Conservation (phyloP, 1,140 invertebrate species). For the Galleria mellonella region DNA sequence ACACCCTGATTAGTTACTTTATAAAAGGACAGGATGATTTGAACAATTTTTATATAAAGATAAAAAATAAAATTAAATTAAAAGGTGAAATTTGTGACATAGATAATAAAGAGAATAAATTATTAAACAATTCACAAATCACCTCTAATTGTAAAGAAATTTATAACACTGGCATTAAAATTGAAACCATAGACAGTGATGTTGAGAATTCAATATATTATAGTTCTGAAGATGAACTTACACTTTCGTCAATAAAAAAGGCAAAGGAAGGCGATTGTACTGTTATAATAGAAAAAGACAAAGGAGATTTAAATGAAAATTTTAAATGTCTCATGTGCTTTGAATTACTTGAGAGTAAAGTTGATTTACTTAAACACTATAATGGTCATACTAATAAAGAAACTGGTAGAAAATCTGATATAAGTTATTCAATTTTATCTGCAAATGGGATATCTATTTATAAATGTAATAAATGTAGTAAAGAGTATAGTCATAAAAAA, state of each 20-base stretch:
- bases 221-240: slow-evolving; percentile 8
- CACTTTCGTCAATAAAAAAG: not conserved
- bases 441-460: slow-evolving; percentile 13
- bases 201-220: not conserved
- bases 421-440: slow-evolving; percentile 1
- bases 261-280: slow-evolving; percentile 2
- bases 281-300: slow-evolving; percentile 3
- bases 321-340: slow-evolving; percentile 41
- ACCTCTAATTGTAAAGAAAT: too few relatives aligned
- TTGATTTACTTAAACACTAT: slow-evolving; percentile 33
- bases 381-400: slow-evolving; percentile 17
- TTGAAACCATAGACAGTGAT: slow-evolving; percentile 1
- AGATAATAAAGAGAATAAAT: not conserved
- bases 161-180: not conserved
- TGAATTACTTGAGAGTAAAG: slow-evolving; percentile 16
- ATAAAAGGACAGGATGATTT: slow-evolving; percentile 7
- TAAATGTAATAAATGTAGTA: slow-evolving; percentile 34
- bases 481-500: slow-evolving; percentile 23
- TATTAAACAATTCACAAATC: not conserved
- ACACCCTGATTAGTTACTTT: slow-evolving; percentile 16
- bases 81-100: not conserved
- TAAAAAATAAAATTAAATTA: slow-evolving; percentile 5
- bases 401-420: not conserved
- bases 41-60: slow-evolving; percentile 4
- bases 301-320: slow-evolving; percentile 2